Conservation (phyloP, 2,888 invertebrate species). For the Liopterus haemorrhoidalis region DNA sequence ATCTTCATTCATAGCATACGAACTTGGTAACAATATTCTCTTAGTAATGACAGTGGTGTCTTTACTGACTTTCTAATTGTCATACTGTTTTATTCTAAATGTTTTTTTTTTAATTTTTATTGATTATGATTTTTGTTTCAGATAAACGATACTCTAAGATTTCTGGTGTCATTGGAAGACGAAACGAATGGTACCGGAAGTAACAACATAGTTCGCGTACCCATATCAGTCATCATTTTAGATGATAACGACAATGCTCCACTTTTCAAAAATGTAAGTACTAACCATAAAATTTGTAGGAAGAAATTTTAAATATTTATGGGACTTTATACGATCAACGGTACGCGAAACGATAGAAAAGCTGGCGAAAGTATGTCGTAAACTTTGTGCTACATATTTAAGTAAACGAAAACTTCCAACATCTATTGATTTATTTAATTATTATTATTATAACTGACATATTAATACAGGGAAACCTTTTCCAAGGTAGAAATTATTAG, state of each 20-base stretch:
- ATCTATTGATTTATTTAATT: background rate
- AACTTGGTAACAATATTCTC: background rate
- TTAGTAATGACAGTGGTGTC: constrained; percentile 1
- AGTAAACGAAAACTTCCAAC: too few species aligned
- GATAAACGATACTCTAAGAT: constrained; percentile 72
- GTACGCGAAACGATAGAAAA: too few species aligned
- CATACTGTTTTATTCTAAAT: background rate
- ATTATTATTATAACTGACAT: too few species aligned
- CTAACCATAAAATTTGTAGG: constrained; percentile 1
- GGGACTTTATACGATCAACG: background rate
- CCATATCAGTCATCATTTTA: constrained; percentile 74
- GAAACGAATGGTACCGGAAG: constrained; percentile 56
- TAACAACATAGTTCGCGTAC: constrained; percentile 66
- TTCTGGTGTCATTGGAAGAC: constrained; percentile 77
- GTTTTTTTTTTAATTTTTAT: constrained; percentile 7
- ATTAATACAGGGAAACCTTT: too few species aligned
- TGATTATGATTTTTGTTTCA: constrained; percentile 44
- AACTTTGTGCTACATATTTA: too few species aligned
- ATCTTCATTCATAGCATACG: too few species aligned
- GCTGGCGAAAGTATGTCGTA: too few species aligned
- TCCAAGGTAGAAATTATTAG: too few species aligned
- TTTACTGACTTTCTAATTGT: background rate
- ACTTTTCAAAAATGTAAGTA: constrained; percentile 65
- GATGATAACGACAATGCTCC: constrained; percentile 89
- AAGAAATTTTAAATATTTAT: constrained; percentile 10